Conservation (phyloP, 1,140 invertebrate species). For the Drosophila eugracilis region DNA sequence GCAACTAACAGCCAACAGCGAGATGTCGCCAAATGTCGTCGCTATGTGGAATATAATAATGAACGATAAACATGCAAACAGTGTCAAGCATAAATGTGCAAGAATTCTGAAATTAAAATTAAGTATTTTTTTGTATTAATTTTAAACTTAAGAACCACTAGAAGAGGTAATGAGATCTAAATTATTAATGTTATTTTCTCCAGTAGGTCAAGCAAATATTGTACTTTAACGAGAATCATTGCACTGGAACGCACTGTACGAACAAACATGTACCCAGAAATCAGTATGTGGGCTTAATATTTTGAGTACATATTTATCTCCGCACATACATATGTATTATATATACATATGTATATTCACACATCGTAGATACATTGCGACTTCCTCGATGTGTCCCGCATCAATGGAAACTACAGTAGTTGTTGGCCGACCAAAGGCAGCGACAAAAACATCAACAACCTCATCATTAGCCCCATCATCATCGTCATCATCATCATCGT, state of each 20-base stretch:
- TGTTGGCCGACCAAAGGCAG: slow-evolving; percentile 18
- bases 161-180: too few species aligned
- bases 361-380: slow-evolving; percentile 31
- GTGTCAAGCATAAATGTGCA: background rate
- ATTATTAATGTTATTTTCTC: too few species aligned
- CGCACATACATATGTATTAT: background rate
- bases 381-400: slow-evolving; percentile 53
- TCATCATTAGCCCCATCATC: slow-evolving; percentile 36
- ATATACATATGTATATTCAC: background rate
- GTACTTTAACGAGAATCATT: background rate
- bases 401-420: slow-evolving; percentile 59
- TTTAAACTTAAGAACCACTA: too few species aligned
- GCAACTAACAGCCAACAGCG: slow-evolving; percentile 27
- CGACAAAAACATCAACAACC: slow-evolving; percentile 40
- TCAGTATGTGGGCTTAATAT: slow-evolving; percentile 30
- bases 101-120: too few species aligned
- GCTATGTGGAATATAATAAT: slow-evolving; percentile 35
- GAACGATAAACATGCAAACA: slow-evolving; percentile 14
- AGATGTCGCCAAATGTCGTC: slow-evolving; percentile 54
- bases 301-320: slow-evolving; percentile 36
- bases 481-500: slow-evolving; percentile 21
- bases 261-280: slow-evolving; percentile 24
- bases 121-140: too few species aligned
- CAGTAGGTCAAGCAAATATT: slow-evolving; percentile 6
- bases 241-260: slow-evolving; percentile 18